phyloP scores from a whole-genome alignment of 2,797 vertebrate genomes.

The Melanogrammus aeglefinus region DNA sequence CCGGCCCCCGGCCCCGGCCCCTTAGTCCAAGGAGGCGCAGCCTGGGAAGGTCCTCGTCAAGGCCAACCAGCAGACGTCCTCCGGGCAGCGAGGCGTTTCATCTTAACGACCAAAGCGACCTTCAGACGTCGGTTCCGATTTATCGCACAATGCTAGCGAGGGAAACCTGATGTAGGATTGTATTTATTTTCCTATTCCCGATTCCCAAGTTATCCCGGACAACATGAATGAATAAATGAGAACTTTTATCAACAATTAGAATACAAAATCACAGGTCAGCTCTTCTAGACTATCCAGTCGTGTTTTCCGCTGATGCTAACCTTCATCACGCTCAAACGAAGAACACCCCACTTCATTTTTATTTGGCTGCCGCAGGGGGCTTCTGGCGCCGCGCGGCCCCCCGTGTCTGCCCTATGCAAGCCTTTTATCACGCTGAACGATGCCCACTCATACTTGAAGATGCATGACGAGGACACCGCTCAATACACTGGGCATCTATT shows the following conservation, averaged over 20 bases:
- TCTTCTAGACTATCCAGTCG: not conserved
- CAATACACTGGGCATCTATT: conserved; percentile 14
- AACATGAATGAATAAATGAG: not conserved
- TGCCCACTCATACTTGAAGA: not conserved
- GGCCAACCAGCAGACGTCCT: not conserved
- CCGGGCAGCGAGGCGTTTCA: too few species aligned
- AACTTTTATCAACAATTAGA: not conserved
- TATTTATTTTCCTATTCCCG: too few species aligned
- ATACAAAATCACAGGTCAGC: not conserved
- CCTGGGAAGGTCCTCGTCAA: not conserved
- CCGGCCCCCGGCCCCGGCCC: not conserved
- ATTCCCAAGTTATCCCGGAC: not conserved
- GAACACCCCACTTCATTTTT: not conserved
- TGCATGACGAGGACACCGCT: conserved; percentile 16
- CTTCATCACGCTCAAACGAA: not conserved
- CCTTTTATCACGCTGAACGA: not conserved
- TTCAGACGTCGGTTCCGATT: not conserved
- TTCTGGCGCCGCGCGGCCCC: not conserved
- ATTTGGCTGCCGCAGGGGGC: not conserved
- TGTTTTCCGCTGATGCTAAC: not conserved
- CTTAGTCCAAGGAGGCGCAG: not conserved
- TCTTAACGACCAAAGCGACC: too few species aligned
- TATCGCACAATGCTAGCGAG: too few species aligned
- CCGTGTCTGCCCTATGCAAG: not conserved
- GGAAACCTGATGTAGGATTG: not conserved